Conservation (phyloP, 2,888 invertebrate species). For the Synanthedon andrenaeformis region DNA sequence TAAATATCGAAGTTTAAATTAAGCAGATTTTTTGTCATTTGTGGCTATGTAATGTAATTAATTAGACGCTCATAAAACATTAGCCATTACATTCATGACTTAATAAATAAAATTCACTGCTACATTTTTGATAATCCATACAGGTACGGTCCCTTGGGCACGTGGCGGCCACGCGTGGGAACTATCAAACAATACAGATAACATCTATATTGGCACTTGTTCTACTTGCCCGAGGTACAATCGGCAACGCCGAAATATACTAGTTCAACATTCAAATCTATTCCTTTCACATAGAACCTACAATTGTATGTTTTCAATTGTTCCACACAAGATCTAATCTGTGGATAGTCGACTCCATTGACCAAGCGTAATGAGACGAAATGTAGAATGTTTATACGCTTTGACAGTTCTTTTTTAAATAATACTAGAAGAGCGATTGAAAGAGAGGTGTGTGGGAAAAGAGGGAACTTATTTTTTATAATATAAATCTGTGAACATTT, state of each 20-base stretch:
- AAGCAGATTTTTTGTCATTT: too few species aligned
- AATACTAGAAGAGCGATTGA: not conserved
- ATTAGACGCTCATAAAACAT: too few species aligned
- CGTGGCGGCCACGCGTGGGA: constrained; percentile 35
- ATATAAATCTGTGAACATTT: too few species aligned
- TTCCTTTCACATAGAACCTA: not conserved
- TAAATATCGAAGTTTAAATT: too few species aligned
- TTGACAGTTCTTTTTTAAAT: constrained; percentile 12
- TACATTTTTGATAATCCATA: not conserved
- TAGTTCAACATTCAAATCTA: too few species aligned
- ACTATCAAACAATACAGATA: constrained; percentile 26
- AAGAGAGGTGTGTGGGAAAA: too few species aligned
- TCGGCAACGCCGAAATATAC: constrained; percentile 5
- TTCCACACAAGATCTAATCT: constrained; percentile 12
- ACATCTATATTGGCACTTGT: constrained; percentile 41
- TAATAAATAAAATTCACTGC: too few species aligned
- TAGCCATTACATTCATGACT: too few species aligned
- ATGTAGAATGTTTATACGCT: constrained; percentile 17
- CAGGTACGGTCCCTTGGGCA: constrained; percentile 8
- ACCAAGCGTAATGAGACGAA: constrained; percentile 26
- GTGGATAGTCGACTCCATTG: constrained; percentile 14
- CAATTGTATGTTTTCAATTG: too few species aligned
- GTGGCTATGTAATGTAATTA: too few species aligned
- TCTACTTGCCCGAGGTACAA: constrained; percentile 12
- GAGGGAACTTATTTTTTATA: too few species aligned